Evolutionary conservation across 2,113 vertebrate species (phyloP).

Genomic region (rat (Rattus norvegicus)): DNA sequence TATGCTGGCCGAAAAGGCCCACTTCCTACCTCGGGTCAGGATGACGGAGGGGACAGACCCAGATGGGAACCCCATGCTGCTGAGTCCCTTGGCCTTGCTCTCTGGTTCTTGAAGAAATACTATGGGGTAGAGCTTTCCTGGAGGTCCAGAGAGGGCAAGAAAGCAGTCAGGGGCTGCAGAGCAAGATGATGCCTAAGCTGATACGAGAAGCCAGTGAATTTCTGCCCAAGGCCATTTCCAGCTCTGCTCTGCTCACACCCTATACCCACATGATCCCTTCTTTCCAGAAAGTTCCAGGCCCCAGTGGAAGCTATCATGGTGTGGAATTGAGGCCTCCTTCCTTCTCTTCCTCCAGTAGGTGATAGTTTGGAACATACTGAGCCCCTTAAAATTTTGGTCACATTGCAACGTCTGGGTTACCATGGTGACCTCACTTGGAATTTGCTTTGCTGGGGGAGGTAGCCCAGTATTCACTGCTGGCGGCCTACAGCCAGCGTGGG

Average conservation of each 20-base stretch:
- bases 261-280: not conserved
- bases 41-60: not conserved
- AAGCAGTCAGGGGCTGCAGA: not conserved
- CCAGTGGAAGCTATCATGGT: not conserved
- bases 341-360: not conserved
- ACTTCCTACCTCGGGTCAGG: not conserved
- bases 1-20: not conserved
- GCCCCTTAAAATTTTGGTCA: slow-evolving; percentile 76
- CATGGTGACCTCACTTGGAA: slow-evolving; percentile 84
- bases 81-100: not conserved
- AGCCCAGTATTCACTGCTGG: slow-evolving; percentile 66
- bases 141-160: not conserved
- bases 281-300: not conserved
- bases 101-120: not conserved
- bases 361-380: slow-evolving; percentile 69
- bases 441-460: slow-evolving; percentile 75
- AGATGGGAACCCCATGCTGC: not conserved
- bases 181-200: not conserved
- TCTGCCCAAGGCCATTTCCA: not conserved
- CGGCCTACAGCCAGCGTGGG: not conserved
- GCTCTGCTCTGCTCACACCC: not conserved
- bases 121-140: not conserved
- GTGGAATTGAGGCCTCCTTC: not conserved
- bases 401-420: slow-evolving; percentile 79
- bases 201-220: not conserved